Evolutionary conservation across 2,113 vertebrate genomes (phyloP), one percentile per base, ranked within the genome.

Genomic region (Pachypanchax playfairii): DNA sequence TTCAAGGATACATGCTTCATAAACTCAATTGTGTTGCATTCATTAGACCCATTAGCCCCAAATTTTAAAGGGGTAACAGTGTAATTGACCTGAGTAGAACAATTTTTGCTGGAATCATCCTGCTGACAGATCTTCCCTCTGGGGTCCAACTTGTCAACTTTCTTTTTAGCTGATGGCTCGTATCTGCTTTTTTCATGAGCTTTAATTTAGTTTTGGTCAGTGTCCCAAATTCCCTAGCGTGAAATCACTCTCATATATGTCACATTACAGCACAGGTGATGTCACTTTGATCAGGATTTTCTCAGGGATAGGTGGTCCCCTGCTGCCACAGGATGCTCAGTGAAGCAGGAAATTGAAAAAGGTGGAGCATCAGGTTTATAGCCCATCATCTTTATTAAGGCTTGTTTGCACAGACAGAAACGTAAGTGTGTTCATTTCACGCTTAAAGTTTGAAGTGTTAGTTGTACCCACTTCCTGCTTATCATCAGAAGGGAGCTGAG

Each of bases 321-420:
- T 57, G 80, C 50, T 70, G 71, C 76, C 58, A 72, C 62, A 57
- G 79, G 79, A 75, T 84, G 85, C 62, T 83, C 88, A 79, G 48
- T 28, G 65, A 79, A 73, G 88, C 83, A 79, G 84, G 66, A 91
- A 91, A 92, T 91, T 90, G 83, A 91, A 63, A 91, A 89, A 79
- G 33, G 73, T 70, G 72, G 65, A 71, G 63, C 44, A 35, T 28
- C 36, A 65, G 77, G 84, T 89, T 88, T 84, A 85, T 74, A 61
- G 80, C 54, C 77, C 75, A 65, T 86, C 71, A 79, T 54, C 68
- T 71, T 85, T 89, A 90, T 88, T 86, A 85, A 82, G 86, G 59
- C 87, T 89, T 86, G 87, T 91, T 91, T 89, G 84, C 77, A 56
- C 65, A 69, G 83, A 87, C 80, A 81, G 69, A 65, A 82, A 80